Evolutionary conservation across 2,888 invertebrate species (phyloP), one percentile per base, ranked within the genome.

Genomic region (Cheilosia impressa): DNA sequence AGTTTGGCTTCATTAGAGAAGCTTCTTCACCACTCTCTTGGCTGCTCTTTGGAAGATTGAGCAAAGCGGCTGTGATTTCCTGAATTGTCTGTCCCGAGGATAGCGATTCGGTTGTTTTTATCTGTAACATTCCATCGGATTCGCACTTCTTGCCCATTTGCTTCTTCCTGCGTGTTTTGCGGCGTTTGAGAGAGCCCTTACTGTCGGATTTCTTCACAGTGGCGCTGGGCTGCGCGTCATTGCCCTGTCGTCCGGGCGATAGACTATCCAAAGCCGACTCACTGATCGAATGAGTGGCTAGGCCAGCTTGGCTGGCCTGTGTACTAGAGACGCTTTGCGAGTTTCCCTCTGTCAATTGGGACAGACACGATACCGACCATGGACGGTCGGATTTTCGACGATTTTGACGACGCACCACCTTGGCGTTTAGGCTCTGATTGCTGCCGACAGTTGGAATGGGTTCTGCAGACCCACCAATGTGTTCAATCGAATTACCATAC

Each of bases 281-380:
- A 2, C 98, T 98, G 88, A 96, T 97, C 4, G 97, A 97, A 93
- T 97, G 96, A 88, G 95, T 94, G 75, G 93, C 92, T 90, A 94
- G 92, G 1, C 94, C 93, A 68, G 93, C 92, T 17, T 91, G 92
- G 68, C 89, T 89, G 13, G 88, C 87, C 38, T 88, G 89, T 4
- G 92, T 90, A 4, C 88, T 89, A 73, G 92, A 92, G 6, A 93
- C 88, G 87, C 90, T 92, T 79, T 91, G 91, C 10, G 89, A 88
- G 9, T 89, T 88, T 47, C 90, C 90, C 75, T 94, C 93, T 89
- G 94, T 93, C 82, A 96, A 92, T 90, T 96, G 96, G 15, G 96
- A 96, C 45, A 97, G 93, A 89, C 97, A 97, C 7, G 97, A 97
- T 6, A 97, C 97, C 81, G 97, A 97, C 96, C 97, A 97, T 0